phyloP scores from a whole-genome alignment of 2,113 vertebrate species.

The Phaethornis superciliosus region DNA sequence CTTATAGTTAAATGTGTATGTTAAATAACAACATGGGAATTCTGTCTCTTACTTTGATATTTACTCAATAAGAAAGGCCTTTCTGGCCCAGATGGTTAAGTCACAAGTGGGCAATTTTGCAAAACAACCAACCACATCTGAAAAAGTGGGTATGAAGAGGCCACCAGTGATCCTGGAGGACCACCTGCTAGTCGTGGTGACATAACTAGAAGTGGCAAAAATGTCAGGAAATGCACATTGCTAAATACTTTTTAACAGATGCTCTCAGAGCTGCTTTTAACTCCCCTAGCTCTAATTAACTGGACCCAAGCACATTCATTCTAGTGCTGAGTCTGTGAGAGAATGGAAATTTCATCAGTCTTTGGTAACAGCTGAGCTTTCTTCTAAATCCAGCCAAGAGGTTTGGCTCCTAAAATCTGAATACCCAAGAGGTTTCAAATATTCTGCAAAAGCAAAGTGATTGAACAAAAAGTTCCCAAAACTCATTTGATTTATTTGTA shows the following conservation, averaged over 20 bases:
- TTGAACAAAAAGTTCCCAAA: not conserved
- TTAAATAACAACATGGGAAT: not conserved
- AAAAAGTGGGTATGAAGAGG: fast-evolving
- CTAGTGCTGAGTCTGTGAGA: not conserved
- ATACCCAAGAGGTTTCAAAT: not conserved
- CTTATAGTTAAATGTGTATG: not conserved
- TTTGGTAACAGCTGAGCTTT: not conserved
- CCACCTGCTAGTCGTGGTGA: not conserved
- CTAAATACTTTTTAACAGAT: not conserved
- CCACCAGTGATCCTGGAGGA: not conserved
- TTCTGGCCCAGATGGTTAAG: not conserved
- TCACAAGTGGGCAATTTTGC: not conserved
- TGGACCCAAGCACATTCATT: not conserved
- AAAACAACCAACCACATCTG: not conserved
- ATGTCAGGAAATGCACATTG: not conserved
- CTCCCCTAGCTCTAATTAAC: not conserved
- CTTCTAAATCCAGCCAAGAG: not conserved
- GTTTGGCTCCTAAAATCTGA: not conserved
- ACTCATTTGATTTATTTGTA: not conserved
- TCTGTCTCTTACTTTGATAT: not conserved
- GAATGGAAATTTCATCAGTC: not conserved
- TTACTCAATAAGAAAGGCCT: not conserved
- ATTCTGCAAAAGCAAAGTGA: not conserved
- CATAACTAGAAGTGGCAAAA: not conserved
- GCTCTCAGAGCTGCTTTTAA: not conserved